These are phyloP conservation scores for Hirtodrosophila trivittata DNA, from an alignment of 2,888 invertebrate genomes.

Conservation along the genomic window DNA sequence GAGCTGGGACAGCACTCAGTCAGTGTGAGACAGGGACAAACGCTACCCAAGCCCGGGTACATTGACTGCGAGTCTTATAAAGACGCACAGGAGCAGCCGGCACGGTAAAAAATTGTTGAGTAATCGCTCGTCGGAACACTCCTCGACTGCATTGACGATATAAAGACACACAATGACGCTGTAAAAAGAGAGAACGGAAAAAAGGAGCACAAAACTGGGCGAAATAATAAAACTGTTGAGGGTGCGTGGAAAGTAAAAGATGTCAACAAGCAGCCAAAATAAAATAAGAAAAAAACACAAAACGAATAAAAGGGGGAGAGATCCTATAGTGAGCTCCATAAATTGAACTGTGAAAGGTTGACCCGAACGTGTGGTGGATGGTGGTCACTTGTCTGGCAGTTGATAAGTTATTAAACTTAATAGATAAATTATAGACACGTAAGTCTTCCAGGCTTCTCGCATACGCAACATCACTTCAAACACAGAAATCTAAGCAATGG, in stretches of 20 bases:
- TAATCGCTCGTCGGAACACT: conserved; percentile 73
- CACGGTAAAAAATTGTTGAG: conserved; percentile 79
- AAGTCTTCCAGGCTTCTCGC: too few species aligned
- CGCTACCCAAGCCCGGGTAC: conserved; percentile 36
- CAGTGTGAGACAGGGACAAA: conserved; percentile 51
- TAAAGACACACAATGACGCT: conserved; percentile 64
- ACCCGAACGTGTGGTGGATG: background rate
- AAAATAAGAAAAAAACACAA: background rate
- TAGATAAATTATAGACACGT: too few species aligned
- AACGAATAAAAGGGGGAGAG: conserved; percentile 22
- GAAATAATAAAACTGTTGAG: conserved; percentile 6
- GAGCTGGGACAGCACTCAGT: conserved; percentile 64
- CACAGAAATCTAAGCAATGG: too few species aligned
- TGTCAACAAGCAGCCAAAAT: conserved; percentile 38
- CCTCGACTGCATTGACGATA: conserved; percentile 51
- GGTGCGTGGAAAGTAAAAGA: conserved; percentile 21
- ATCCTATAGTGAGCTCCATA: conserved; percentile 33
- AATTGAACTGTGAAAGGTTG: conserved; percentile 34
- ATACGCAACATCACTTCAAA: too few species aligned
- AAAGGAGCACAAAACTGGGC: conserved; percentile 3
- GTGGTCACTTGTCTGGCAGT: background rate
- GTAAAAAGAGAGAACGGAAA: conserved; percentile 32
- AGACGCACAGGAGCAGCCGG: conserved; percentile 37
- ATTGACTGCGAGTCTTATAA: conserved; percentile 49
- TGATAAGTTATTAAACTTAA: conserved; percentile 1